Base-by-base conservation (phyloP, 2,797 vertebrate species). In the Helostoma temminkii region DNA sequence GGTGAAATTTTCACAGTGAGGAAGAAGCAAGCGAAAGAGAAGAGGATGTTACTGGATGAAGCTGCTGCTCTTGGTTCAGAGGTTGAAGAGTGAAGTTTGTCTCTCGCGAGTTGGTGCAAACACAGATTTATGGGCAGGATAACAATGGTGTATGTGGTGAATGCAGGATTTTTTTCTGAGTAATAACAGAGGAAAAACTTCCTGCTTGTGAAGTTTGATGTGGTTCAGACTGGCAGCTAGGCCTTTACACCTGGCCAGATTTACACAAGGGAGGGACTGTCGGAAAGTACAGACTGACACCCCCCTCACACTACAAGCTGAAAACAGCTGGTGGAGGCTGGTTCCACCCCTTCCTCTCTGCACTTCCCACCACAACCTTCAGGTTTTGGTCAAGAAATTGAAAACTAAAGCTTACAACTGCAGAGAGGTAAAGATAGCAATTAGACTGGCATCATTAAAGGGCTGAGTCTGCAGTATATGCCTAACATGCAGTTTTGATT, bases 171-270 rank as follows among this genome's bases (percentile, higher is more conserved):
- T 58, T 62, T 73, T 71, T 85, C 75, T 64, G 41, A 21, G 73
- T 91, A 92, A 91, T 90, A 80, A 91, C 83, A 89, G 78, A 84
- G 18, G 37, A 19, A 50, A 72, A 63, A 69, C 87, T 92, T 93
- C 92, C 90, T 91, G 86, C 50, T 54, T 0, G 12, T 25, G 45
- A 66, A 61, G 75, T 93, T 93, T 93, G 91, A 93, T 92, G 92
- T 93, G 92, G 90, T 88, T 83, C 25, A 86, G 76, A 76, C 59
- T 46, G 42, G 70, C 70, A 56, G 66, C 75, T 79, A 28, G 19
- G 54, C 74, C 66, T 49, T 82, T 78, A 82, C 88, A 91, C 87
- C 88, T 86, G 82, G 73, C 81, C 68, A 65, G 60, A 78, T 85
- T 86, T 82, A 84, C 76, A 67, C 78, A 72, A 66, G 81, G 88